phyloP scores from a whole-genome alignment of 2,113 vertebrate genomes.

The Phoenicopterus ruber region DNA sequence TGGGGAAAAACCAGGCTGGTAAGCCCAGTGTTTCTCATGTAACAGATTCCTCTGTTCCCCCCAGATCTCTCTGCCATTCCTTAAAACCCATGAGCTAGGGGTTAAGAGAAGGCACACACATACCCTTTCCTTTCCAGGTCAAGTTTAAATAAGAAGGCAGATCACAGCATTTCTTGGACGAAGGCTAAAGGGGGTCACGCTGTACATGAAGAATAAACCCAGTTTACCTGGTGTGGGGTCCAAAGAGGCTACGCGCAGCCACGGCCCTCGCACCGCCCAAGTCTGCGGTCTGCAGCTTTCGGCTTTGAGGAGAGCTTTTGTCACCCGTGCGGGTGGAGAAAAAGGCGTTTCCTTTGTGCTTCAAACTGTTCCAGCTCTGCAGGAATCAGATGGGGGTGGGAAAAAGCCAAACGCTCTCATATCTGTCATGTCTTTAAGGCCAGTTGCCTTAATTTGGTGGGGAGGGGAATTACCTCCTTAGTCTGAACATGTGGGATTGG shows the following conservation, averaged over 20 bases:
- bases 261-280: rapidly evolving
- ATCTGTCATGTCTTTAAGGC: too few relatives aligned
- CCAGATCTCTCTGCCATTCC: not conserved
- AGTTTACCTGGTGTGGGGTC: not conserved
- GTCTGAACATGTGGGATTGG: not conserved
- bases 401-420: not conserved
- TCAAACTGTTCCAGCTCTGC: not conserved
- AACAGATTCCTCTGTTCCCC: not conserved
- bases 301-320: not conserved
- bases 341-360: not conserved
- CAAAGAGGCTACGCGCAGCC: rapidly evolving
- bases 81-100: not conserved
- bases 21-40: not conserved
- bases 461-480: not conserved
- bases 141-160: not conserved
- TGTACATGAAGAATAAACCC: not conserved
- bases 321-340: not conserved
- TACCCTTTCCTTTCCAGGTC: not conserved
- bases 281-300: not conserved
- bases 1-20: not conserved
- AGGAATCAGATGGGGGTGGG: not conserved
- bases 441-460: not conserved
- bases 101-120: not conserved
- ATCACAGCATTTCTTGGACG: not conserved
- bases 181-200: not conserved